Evolutionary conservation across 2,113 vertebrate species (phyloP).

Genomic region (Bombycilla garrulus): DNA sequence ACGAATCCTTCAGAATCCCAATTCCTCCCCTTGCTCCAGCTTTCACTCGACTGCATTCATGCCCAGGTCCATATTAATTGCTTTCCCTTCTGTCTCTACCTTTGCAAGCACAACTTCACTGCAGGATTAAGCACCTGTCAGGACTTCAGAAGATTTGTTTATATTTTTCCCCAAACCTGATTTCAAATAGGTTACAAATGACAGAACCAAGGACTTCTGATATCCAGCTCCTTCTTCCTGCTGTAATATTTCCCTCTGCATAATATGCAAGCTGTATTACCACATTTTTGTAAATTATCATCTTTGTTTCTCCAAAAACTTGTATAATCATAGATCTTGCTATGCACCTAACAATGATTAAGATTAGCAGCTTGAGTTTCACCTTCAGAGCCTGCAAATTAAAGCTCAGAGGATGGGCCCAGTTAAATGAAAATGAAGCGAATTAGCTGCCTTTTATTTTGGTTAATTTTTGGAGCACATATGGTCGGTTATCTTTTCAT

Average conservation of each 20-base stretch:
- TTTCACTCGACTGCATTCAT: background rate
- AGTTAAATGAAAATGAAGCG: background rate
- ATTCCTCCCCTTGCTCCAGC: background rate
- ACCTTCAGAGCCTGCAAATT: background rate
- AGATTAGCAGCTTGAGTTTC: background rate
- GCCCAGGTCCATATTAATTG: background rate
- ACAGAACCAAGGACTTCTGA: background rate
- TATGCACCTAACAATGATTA: background rate
- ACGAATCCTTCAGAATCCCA: background rate
- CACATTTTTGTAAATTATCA: background rate
- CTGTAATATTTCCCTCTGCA: background rate
- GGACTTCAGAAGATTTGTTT: background rate
- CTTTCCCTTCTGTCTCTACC: background rate
- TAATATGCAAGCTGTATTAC: background rate
- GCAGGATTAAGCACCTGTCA: background rate
- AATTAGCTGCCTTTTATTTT: conserved; percentile 15
- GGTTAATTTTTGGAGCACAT: conserved; percentile 6
- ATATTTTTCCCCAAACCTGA: background rate
- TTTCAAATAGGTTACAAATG: background rate
- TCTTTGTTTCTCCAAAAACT: background rate
- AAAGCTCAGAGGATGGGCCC: background rate
- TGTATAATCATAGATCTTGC: background rate
- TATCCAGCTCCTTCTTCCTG: background rate
- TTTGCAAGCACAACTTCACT: background rate
- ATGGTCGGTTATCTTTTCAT: background rate